Evolutionary conservation across 1,140 invertebrate genomes (phyloP).

Genomic region (Leptonema lineaticorne): DNA sequence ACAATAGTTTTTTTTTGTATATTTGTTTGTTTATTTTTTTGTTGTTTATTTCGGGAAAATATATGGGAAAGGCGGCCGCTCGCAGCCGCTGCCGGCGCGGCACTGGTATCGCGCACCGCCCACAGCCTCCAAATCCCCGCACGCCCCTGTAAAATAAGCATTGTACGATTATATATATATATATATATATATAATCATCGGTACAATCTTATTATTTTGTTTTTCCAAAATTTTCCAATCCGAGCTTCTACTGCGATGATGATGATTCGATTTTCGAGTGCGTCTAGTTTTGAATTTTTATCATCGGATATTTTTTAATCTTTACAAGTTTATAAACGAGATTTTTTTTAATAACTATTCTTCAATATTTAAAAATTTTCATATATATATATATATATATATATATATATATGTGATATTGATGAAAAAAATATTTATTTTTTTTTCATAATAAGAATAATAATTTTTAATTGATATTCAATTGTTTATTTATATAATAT

Average conservation of each 20-base stretch:
- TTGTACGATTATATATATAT: not conserved
- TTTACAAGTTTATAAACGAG: too few species aligned
- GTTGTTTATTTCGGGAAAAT: not conserved
- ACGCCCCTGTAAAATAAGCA: constrained; percentile 7
- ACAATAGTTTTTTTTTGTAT: too few species aligned
- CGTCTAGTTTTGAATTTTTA: too few species aligned
- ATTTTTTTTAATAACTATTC: too few species aligned
- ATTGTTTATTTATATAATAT: too few species aligned
- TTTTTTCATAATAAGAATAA: not conserved
- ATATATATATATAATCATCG: not conserved
- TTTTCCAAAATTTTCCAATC: too few species aligned
- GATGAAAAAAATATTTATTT: not conserved
- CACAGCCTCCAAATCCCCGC: constrained; percentile 33
- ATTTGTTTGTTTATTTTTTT: not conserved
- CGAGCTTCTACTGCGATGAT: too few species aligned
- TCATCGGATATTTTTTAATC: too few species aligned
- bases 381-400: constrained; percentile 7
- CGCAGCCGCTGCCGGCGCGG: constrained; percentile 55
- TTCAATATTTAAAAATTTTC: too few species aligned
- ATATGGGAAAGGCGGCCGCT: constrained; percentile 47
- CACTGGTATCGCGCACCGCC: constrained; percentile 49
- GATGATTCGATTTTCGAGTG: too few species aligned
- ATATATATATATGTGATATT: not conserved
- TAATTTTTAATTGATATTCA: too few species aligned
- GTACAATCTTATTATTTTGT: too few species aligned